Percentiles rank a stretch among this genome's conserved stretches.
phyloP scores from a whole-genome alignment of 2,888 invertebrate genomes.

The Cheilosia pagana region DNA sequence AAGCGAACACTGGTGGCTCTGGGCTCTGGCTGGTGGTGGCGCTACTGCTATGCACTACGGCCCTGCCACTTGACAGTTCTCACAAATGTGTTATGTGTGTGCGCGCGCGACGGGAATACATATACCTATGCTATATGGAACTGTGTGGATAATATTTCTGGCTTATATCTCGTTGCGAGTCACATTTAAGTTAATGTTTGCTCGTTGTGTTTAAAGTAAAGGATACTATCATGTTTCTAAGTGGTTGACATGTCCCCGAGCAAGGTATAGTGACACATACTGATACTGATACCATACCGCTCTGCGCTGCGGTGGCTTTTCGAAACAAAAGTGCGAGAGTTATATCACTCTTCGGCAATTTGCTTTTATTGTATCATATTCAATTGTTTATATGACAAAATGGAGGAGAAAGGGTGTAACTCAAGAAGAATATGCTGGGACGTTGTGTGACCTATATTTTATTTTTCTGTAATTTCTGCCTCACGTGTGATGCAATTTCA shows the following conservation, averaged over 20 bases:
- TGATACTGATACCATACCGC: no score
- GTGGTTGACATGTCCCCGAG: conserved; percentile 40
- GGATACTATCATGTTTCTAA: conserved; percentile 47
- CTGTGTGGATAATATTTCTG: conserved; percentile 36
- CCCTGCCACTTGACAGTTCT: conserved; percentile 35
- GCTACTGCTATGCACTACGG: conserved; percentile 16
- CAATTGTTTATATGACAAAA: conserved; percentile 38
- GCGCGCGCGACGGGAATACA: conserved; percentile 26
- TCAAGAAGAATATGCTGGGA: conserved; percentile 11
- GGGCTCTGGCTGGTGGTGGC: not conserved
- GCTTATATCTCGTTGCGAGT: conserved; percentile 32
- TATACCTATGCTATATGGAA: no score
- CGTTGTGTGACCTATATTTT: not conserved
- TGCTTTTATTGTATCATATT: conserved; percentile 56
- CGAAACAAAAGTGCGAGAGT: conserved; percentile 21
- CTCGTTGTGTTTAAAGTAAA: conserved; percentile 44
- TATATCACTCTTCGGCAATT: conserved; percentile 40
- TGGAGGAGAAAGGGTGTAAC: conserved; percentile 11
- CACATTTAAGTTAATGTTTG: conserved; percentile 52
- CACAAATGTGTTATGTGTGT: not conserved
- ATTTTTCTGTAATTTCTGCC: not conserved
- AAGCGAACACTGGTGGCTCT: conserved; percentile 29
- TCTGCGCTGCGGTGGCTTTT: conserved; percentile 6
- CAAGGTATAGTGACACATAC: not conserved
- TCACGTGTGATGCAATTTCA: not conserved